These are phyloP conservation scores for Luperina nickerlii DNA, from an alignment of 2,888 invertebrate species.

Conservation along the genomic window DNA sequence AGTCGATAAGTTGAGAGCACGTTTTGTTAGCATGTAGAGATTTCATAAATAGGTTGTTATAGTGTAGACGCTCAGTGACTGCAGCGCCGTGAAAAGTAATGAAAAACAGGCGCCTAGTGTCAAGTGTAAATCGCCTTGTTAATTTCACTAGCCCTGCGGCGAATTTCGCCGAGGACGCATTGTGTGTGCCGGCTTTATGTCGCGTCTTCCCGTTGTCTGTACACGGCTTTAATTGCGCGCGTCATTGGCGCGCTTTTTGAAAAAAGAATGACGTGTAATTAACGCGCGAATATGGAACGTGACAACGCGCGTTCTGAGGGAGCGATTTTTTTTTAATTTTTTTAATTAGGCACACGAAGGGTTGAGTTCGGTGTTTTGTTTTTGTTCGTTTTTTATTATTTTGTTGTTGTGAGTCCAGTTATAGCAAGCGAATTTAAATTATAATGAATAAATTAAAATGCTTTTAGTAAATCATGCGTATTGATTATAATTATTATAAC, in stretches of 20 bases:
- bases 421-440: slow-evolving; percentile 57
- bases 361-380: slow-evolving; percentile 69
- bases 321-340: slow-evolving; percentile 84
- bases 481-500: slow-evolving; percentile 45
- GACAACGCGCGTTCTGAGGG: slow-evolving; percentile 89
- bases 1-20: slow-evolving; percentile 49
- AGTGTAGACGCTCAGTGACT: slow-evolving; percentile 73
- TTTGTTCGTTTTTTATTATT: slow-evolving; percentile 64
- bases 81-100: slow-evolving; percentile 82
- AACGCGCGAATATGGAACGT: slow-evolving; percentile 90
- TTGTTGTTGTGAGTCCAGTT: slow-evolving; percentile 61
- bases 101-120: slow-evolving; percentile 87
- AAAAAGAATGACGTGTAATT: slow-evolving; percentile 91
- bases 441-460: slow-evolving; percentile 64
- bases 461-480: slow-evolving; percentile 55
- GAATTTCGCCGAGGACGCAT: slow-evolving; percentile 90
- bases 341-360: slow-evolving; percentile 86
- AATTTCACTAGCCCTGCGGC: slow-evolving; percentile 90
- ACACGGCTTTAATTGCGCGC: slow-evolving; percentile 90
- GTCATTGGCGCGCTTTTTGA: slow-evolving; percentile 90
- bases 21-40: slow-evolving; percentile 67
- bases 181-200: slow-evolving; percentile 90
- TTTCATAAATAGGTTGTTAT: slow-evolving; percentile 74
- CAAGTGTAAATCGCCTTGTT: slow-evolving; percentile 91
- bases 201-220: slow-evolving; percentile 90